Conservation (phyloP, 2,113 vertebrate species). For the Lanius ludovicianus region DNA sequence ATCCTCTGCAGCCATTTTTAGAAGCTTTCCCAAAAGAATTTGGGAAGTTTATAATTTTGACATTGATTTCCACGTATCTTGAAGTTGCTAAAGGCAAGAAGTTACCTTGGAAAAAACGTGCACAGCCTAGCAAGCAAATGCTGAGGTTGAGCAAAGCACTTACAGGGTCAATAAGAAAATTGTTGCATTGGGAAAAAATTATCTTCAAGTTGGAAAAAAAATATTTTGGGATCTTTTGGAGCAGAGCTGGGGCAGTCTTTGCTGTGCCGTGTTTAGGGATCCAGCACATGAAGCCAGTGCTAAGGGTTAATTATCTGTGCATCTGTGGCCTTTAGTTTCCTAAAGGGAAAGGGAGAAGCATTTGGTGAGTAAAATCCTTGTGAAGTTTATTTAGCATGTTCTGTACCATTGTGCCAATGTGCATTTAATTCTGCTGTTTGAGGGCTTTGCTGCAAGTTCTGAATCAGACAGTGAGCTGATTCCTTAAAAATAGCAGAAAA, state of each 20-base stretch:
- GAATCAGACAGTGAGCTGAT: neutral
- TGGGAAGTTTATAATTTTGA: neutral
- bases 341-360: neutral
- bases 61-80: neutral
- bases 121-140: neutral
- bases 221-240: neutral
- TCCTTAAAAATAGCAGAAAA: constrained; percentile 23
- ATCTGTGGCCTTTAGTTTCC: neutral
- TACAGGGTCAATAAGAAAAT: neutral
- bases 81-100: neutral
- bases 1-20: neutral
- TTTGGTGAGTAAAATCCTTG: neutral
- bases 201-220: neutral
- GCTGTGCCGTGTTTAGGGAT: neutral
- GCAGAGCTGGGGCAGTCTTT: neutral
- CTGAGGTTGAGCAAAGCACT: neutral
- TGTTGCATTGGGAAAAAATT: neutral
- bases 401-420: neutral
- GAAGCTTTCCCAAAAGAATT: neutral
- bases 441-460: neutral
- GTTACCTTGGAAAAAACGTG: neutral
- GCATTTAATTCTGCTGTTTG: neutral
- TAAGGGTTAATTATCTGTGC: neutral
- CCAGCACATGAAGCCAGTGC: neutral
- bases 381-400: neutral